Evolutionary conservation across 2,888 invertebrate genomes (phyloP).

Genomic region (Coleophora deauratella): DNA sequence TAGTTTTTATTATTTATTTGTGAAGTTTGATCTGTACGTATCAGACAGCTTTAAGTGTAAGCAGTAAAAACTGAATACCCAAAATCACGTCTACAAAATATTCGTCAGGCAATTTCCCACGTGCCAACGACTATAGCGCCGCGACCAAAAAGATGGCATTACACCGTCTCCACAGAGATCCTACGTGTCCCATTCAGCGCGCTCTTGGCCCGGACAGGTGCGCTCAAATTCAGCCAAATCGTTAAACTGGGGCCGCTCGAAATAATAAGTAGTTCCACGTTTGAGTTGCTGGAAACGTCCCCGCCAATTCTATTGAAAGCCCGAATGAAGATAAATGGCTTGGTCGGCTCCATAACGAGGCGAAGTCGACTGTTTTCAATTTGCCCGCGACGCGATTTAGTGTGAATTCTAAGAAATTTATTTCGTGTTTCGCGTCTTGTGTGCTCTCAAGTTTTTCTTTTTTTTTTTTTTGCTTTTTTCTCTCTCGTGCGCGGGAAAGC

Average conservation of each 20-base stretch:
- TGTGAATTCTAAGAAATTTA: conserved; percentile 21
- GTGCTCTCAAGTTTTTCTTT: background rate
- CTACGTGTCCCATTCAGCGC: background rate
- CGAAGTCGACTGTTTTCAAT: conserved; percentile 68
- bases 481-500: background rate
- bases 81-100: no score
- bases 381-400: conserved; percentile 54
- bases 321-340: conserved; percentile 70
- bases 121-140: no score
- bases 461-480: background rate
- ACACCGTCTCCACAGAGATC: no score
- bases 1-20: no score
- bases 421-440: background rate
- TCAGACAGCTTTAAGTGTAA: no score
- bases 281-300: conserved; percentile 66
- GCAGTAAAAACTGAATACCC: no score
- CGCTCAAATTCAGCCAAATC: conserved; percentile 49
- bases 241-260: conserved; percentile 61
- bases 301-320: conserved; percentile 65
- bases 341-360: conserved; percentile 64
- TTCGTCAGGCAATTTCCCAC: no score
- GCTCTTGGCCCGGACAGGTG: conserved; percentile 41
- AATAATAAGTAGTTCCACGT: conserved; percentile 69
- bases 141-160: no score
- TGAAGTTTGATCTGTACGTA: no score